These are phyloP conservation scores for Eustalomyia histrio DNA, from an alignment of 2,888 invertebrate species.

Conservation along the genomic window DNA sequence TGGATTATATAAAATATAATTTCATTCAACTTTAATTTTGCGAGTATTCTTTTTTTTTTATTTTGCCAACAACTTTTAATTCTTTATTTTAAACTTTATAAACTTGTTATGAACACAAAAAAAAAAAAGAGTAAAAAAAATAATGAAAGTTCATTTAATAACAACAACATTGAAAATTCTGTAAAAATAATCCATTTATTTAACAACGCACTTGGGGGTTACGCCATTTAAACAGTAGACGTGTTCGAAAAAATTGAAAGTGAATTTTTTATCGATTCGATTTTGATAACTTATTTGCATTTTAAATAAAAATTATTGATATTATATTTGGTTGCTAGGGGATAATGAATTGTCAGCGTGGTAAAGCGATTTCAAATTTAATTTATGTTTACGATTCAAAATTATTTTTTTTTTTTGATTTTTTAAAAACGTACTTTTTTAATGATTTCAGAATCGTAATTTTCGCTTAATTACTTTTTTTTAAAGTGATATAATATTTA, in stretches of 20 bases:
- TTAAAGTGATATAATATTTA: too few relatives aligned
- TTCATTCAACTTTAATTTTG: background rate
- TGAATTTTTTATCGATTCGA: too few relatives aligned
- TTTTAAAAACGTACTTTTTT: too few relatives aligned
- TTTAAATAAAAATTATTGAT: too few relatives aligned
- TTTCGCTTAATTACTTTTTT: too few relatives aligned
- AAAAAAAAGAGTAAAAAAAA: background rate
- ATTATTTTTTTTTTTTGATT: too few relatives aligned
- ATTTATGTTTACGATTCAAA: too few relatives aligned
- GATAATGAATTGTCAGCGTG: too few relatives aligned
- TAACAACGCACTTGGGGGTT: constrained; percentile 39
- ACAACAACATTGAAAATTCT: constrained; percentile 14
- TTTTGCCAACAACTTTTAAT: background rate
- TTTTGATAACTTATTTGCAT: too few relatives aligned
- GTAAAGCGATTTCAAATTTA: too few relatives aligned
- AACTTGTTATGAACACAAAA: background rate
- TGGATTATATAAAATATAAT: background rate
- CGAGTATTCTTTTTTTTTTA: background rate
- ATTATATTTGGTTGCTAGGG: too few relatives aligned
- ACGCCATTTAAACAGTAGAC: background rate
- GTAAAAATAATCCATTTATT: constrained; percentile 52
- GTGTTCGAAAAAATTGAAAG: background rate
- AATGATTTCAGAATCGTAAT: too few relatives aligned
- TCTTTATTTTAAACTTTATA: background rate
- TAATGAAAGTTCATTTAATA: background rate